These are phyloP conservation scores for Pheosia gnoma DNA, from an alignment of 2,888 invertebrate genomes.

Conservation along the genomic window DNA sequence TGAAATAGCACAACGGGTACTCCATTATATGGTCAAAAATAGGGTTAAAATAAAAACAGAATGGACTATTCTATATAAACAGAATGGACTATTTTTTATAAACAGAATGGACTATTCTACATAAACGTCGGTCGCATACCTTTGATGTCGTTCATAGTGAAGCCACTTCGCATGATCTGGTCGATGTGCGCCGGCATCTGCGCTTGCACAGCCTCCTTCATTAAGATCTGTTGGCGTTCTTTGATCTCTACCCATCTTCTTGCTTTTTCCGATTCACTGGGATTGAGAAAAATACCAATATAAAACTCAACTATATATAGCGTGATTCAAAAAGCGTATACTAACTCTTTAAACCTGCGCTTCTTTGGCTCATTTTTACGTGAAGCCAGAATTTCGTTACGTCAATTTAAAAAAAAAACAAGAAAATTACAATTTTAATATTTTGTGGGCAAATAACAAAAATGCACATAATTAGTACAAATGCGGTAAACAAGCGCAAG, in stretches of 20 bases:
- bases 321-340: too few relatives aligned
- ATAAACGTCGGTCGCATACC: conserved; percentile 70
- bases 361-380: too few relatives aligned
- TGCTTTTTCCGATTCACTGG: conserved; percentile 91
- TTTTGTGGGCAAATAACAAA: too few relatives aligned
- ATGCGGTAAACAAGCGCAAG: too few relatives aligned
- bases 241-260: conserved; percentile 96
- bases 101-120: not conserved
- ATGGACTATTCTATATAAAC: not conserved
- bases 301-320: too few relatives aligned
- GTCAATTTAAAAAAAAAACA: too few relatives aligned
- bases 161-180: conserved; percentile 95
- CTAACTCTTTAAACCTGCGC: not conserved
- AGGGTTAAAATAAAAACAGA: too few relatives aligned
- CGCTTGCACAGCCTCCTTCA: conserved; percentile 88
- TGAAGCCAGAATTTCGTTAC: too few relatives aligned
- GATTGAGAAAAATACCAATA: not conserved
- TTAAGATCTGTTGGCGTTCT: conserved; percentile 90
- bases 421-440: too few relatives aligned
- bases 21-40: too few relatives aligned
- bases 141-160: conserved; percentile 97
- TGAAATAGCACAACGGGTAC: conserved; percentile 13
- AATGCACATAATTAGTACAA: too few relatives aligned
- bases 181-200: conserved; percentile 92
- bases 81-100: not conserved